These are phyloP conservation scores for Cerastis leucographa DNA, from an alignment of 2,888 invertebrate species.

Conservation along the genomic window DNA sequence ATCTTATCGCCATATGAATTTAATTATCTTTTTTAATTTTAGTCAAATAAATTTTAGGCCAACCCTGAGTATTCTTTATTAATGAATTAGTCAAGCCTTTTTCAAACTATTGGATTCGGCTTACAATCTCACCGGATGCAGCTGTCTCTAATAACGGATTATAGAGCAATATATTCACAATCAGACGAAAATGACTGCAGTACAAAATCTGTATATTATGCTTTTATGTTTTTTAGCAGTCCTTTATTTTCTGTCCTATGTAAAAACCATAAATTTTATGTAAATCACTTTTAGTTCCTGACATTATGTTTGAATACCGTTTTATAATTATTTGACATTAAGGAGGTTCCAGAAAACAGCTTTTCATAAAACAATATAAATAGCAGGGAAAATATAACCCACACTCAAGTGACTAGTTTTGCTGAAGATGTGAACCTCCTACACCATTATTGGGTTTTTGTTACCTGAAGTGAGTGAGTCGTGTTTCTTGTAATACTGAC, in stretches of 20 bases:
- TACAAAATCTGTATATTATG: constrained; percentile 68
- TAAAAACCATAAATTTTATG: constrained; percentile 1
- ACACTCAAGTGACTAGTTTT: neutral
- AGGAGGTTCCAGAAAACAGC: constrained; percentile 2
- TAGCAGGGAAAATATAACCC: neutral
- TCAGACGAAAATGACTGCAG: constrained; percentile 58
- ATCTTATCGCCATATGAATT: constrained; percentile 44
- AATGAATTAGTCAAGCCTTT: neutral
- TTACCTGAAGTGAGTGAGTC: constrained; percentile 19
- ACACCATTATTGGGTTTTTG: neutral
- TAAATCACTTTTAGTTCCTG: constrained; percentile 23
- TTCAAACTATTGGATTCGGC: neutral
- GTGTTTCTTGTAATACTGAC: neutral
- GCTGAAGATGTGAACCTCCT: neutral
- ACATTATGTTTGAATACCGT: constrained; percentile 11
- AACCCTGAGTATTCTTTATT: constrained; percentile 22
- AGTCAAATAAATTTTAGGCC: constrained; percentile 25
- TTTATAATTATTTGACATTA: constrained; percentile 6
- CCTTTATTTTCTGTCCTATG: constrained; percentile 14
- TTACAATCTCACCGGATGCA: constrained; percentile 9
- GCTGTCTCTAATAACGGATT: constrained; percentile 30
- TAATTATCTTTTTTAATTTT: constrained; percentile 30
- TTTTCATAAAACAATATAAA: neutral
- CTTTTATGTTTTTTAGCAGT: constrained; percentile 40
- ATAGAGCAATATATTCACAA: constrained; percentile 35